Evolutionary conservation across 2,888 invertebrate species (phyloP).

Genomic region (Zygaena filipendulae): DNA sequence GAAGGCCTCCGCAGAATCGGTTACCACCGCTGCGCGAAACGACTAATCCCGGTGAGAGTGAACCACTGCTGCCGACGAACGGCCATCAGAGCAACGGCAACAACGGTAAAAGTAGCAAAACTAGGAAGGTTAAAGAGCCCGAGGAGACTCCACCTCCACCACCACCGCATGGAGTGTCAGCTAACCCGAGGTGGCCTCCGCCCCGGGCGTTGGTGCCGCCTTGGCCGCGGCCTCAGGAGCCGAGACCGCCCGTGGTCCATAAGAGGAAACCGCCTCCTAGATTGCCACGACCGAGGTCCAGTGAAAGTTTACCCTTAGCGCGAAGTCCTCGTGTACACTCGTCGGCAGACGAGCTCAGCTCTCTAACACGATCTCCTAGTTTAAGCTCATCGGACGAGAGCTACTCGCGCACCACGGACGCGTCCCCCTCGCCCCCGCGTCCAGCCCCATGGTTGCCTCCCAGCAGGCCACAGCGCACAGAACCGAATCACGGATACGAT

Average conservation of each 20-base stretch:
- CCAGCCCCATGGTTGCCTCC: slow-evolving; percentile 64
- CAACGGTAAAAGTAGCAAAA: slow-evolving; percentile 57
- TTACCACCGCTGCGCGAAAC: slow-evolving; percentile 67
- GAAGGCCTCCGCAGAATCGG: slow-evolving; percentile 60
- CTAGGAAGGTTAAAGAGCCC: slow-evolving; percentile 47
- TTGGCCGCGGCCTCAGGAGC: slow-evolving; percentile 70
- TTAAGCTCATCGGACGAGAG: slow-evolving; percentile 88
- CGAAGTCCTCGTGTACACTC: slow-evolving; percentile 75
- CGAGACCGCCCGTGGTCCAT: slow-evolving; percentile 42
- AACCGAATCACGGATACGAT: slow-evolving; percentile 62
- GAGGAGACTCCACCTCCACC: slow-evolving; percentile 70
- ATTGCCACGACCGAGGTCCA: slow-evolving; percentile 73
- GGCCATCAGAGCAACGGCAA: slow-evolving; percentile 45
- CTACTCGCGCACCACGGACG: slow-evolving; percentile 84
- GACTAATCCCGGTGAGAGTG: slow-evolving; percentile 69
- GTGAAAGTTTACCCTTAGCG: slow-evolving; percentile 72
- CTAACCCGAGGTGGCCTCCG: slow-evolving; percentile 55
- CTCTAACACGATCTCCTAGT: slow-evolving; percentile 82
- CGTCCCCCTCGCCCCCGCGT: slow-evolving; percentile 69
- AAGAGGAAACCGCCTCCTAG: slow-evolving; percentile 51
- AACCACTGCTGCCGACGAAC: slow-evolving; percentile 63
- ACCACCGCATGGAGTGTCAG: slow-evolving; percentile 60
- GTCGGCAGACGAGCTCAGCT: slow-evolving; percentile 85
- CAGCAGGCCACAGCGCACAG: slow-evolving; percentile 51
- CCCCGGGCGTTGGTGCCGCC: slow-evolving; percentile 68